Percentiles rank a stretch among this genome's conserved stretches.
Conservation (phyloP, 2,888 invertebrate genomes). For the Entomobrya multifasciata region DNA sequence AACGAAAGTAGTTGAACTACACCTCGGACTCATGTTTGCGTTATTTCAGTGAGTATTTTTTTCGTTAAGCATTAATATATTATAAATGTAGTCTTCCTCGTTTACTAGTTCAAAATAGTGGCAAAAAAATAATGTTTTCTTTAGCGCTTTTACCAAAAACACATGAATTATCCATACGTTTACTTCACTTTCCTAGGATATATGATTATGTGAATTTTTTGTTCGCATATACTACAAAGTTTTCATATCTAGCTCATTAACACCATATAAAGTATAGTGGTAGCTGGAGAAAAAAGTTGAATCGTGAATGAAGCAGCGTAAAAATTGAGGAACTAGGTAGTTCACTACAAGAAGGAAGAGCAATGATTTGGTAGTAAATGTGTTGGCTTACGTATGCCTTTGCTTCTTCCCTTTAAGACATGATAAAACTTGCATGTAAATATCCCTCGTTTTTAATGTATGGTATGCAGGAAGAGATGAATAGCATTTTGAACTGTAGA, state of each 20-base stretch:
- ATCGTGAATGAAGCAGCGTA: background rate
- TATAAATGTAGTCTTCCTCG: background rate
- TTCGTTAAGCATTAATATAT: background rate
- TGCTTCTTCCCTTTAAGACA: background rate
- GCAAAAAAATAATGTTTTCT: slow-evolving; percentile 2
- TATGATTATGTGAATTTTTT: no score
- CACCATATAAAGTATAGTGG: background rate
- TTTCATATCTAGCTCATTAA: background rate
- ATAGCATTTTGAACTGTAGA: slow-evolving; percentile 36
- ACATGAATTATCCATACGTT: slow-evolving; percentile 59
- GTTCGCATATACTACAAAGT: no score
- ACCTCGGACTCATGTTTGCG: background rate
- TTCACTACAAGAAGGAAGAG: background rate
- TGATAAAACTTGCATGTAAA: background rate
- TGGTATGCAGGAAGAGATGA: slow-evolving; percentile 37
- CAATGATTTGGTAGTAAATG: slow-evolving; percentile 24
- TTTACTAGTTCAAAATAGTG: background rate
- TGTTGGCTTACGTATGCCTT: background rate
- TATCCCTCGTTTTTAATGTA: slow-evolving; percentile 40
- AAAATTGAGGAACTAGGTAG: slow-evolving; percentile 1
- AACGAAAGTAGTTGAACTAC: background rate
- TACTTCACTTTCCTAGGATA: background rate
- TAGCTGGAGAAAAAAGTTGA: background rate
- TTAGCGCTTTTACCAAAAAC: slow-evolving; percentile 17
- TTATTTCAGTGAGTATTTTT: background rate